A percentile compares a stretch with the other conserved stretches of the same genome.
Evolutionary conservation across 1,140 invertebrate genomes (phyloP).

Genomic region (Heliconius eleuchia): DNA sequence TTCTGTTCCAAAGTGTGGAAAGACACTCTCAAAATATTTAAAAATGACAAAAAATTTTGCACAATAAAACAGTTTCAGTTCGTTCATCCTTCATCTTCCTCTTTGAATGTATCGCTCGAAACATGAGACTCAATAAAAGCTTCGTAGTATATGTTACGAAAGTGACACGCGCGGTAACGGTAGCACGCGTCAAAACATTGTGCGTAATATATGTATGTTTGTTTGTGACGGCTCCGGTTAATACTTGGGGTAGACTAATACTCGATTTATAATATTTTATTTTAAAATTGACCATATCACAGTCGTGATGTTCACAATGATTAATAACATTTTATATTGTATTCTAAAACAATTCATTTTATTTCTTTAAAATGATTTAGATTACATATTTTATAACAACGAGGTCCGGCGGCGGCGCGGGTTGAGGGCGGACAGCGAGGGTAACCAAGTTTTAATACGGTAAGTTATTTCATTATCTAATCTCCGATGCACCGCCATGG

Average conservation of each 20-base stretch:
- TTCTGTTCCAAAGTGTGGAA: too few species aligned
- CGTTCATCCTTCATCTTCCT: too few species aligned
- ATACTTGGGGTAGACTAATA: too few species aligned
- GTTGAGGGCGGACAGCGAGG: not conserved
- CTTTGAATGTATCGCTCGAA: too few species aligned
- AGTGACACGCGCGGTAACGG: not conserved
- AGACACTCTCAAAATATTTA: too few species aligned
- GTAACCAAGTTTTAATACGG: not conserved
- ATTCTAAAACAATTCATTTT: not conserved
- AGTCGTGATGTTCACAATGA: too few species aligned
- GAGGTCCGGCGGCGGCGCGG: not conserved
- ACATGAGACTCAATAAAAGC: not conserved
- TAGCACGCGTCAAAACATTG: not conserved
- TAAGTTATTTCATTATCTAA: slow-evolving; percentile 8
- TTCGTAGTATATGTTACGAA: not conserved
- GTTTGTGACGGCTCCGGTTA: not conserved
- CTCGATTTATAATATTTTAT: too few species aligned
- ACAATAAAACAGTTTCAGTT: too few species aligned
- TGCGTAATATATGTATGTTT: not conserved
- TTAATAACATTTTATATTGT: too few species aligned
- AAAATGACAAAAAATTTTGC: too few species aligned
- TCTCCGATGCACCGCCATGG: not conserved
- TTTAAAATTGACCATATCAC: too few species aligned
- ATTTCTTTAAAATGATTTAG: not conserved
- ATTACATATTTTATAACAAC: not conserved